phyloP scores from a whole-genome alignment of 2,888 invertebrate species.

The Phytoseiulus persimilis region DNA sequence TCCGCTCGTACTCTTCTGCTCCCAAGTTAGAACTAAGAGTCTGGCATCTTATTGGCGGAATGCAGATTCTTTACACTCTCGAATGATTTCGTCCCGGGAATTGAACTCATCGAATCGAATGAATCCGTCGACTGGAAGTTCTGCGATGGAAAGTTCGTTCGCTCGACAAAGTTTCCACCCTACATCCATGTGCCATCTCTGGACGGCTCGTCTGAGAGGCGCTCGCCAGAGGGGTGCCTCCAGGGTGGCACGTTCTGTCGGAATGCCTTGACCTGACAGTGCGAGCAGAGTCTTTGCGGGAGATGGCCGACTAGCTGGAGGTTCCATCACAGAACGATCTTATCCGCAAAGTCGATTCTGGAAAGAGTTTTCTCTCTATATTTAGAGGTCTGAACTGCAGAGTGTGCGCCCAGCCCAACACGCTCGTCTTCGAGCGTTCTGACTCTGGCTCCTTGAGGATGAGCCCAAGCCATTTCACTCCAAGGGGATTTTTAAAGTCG shows the following conservation, averaged over 20 bases:
- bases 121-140: too few relatives aligned
- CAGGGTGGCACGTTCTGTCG: not conserved
- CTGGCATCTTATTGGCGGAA: too few relatives aligned
- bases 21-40: too few relatives aligned
- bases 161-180: not conserved
- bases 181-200: not conserved
- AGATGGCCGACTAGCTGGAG: not conserved
- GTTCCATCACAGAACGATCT: not conserved
- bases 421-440: not conserved
- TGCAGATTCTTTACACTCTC: too few relatives aligned
- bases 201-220: not conserved
- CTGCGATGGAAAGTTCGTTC: not conserved
- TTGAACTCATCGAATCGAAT: too few relatives aligned
- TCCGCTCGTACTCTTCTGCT: too few relatives aligned
- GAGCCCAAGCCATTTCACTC: not conserved
- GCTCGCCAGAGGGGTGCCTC: not conserved
- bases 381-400: not conserved
- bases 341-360: not conserved
- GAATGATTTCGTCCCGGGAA: too few relatives aligned
- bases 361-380: constrained; percentile 5
- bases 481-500: too few relatives aligned
- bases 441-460: not conserved
- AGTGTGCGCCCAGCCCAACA: not conserved
- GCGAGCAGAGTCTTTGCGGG: not conserved
- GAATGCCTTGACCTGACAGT: not conserved